Evolutionary conservation across 2,888 invertebrate species (phyloP), one percentile per base, ranked within the genome.

Genomic region (Allolobophora icterica): DNA sequence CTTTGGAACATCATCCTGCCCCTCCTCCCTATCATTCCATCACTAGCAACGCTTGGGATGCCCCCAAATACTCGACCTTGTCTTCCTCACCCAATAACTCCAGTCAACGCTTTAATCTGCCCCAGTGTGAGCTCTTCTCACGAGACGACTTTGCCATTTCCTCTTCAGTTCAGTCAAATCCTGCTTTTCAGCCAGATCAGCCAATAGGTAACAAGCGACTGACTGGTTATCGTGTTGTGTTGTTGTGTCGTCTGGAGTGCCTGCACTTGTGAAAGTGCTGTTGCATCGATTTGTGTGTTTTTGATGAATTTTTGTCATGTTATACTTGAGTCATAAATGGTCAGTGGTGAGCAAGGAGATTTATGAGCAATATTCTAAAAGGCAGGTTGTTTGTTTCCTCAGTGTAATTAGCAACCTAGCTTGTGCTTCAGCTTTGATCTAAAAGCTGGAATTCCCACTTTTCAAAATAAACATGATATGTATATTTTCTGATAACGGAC

Each of bases 181-280:
- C 71, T 71, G 71, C 87, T 87, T 38, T 38, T 34, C 34, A 38
- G 34, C 87, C 38, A 35, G 87, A 87, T 24, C 87, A 87, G 35
- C 87, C 35, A 34, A 35, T 87, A 87, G 87, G 87, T 87, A 87
- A 87, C 87, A 87, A n/a, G 71, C 71, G n/a, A 71, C 71, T n/a
- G 71, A 11, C n/a, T 38, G 38, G 38, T 71, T 71, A n/a, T 71
- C 87, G 19, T 87, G 87, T 35, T 87, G 87, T 87, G 34, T 0
- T 34, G 34, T 84, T 13, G 30, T 84, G 34, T 87, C 87, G 24
- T 87, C 38, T 21, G 87, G n/a, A 4, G 30, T 83, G 33, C 21
- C n/a, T 35, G 87, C 38, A 24, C 87, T 87, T 38, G 87, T 87
- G 35, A 35, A 21, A 38, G 33, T 84, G 84, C 35, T 38, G 6